Evolutionary conservation across 2,888 invertebrate species (phyloP).

Genomic region (Lochmaea capreae): DNA sequence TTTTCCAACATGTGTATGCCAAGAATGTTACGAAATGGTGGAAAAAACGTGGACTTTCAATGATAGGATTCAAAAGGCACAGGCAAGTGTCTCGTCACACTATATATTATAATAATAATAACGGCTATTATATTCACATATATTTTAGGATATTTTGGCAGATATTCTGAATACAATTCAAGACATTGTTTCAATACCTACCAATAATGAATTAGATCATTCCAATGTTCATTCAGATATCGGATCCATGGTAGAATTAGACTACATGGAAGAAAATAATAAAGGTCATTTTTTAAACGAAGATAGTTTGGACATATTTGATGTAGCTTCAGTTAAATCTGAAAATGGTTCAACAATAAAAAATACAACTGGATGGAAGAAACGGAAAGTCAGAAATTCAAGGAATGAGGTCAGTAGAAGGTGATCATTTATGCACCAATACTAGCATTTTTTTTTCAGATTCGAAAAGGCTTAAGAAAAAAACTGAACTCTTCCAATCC

Average conservation of each 20-base stretch:
- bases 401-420: conserved; percentile 40
- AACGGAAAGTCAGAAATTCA: conserved; percentile 37
- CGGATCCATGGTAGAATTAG: conserved; percentile 33
- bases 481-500: neutral
- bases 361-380: conserved; percentile 21
- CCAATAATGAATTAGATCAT: conserved; percentile 30
- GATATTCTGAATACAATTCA: conserved; percentile 43
- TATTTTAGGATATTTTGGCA: conserved; percentile 51
- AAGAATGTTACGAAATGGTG: conserved; percentile 61
- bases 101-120: neutral
- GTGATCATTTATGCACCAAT: neutral
- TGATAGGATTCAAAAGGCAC: conserved; percentile 62
- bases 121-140: neutral
- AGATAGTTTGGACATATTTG: conserved; percentile 32
- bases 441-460: conserved; percentile 38
- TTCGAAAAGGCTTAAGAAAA: conserved; percentile 35
- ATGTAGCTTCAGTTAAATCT: conserved; percentile 38
- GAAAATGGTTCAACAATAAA: conserved; percentile 25
- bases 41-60: conserved; percentile 62
- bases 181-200: conserved; percentile 28
- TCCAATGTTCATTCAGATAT: conserved; percentile 22
- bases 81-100: conserved; percentile 39
- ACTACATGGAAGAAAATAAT: conserved; percentile 37
- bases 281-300: conserved; percentile 39
- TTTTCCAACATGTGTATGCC: conserved; percentile 60